Evolutionary conservation across 2,888 invertebrate species (phyloP).

Genomic region (Spodoptera littoralis): DNA sequence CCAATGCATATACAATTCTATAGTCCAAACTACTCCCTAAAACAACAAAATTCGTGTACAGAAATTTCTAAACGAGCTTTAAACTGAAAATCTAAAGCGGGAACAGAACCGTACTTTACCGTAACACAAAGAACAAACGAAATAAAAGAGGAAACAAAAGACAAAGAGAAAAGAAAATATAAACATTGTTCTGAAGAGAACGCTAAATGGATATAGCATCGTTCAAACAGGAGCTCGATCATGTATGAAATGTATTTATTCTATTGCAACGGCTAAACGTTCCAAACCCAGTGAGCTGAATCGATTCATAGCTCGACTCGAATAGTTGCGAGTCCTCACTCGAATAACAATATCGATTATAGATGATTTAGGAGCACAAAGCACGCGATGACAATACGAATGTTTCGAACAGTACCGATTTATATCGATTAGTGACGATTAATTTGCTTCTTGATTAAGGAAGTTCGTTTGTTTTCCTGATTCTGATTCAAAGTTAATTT

Average conservation of each 20-base stretch:
- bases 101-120: background rate
- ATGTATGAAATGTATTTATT: slow-evolving; percentile 50
- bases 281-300: slow-evolving; percentile 36
- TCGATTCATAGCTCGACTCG: slow-evolving; percentile 44
- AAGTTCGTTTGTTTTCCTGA: background rate
- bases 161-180: slow-evolving; percentile 2
- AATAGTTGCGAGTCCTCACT: slow-evolving; percentile 43
- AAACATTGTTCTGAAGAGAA: slow-evolving; percentile 20
- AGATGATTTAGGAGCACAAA: slow-evolving; percentile 55
- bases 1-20: too few relatives aligned
- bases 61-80: too few relatives aligned
- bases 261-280: slow-evolving; percentile 22
- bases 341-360: slow-evolving; percentile 61
- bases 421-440: slow-evolving; percentile 36
- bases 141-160: slow-evolving; percentile 11
- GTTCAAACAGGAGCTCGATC: slow-evolving; percentile 26
- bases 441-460: slow-evolving; percentile 18
- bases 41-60: too few relatives aligned
- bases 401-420: slow-evolving; percentile 37
- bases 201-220: slow-evolving; percentile 10
- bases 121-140: slow-evolving; percentile 5
- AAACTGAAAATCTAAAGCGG: too few relatives aligned
- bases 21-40: too few relatives aligned
- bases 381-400: slow-evolving; percentile 55
- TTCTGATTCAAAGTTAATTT: too few relatives aligned